Evolutionary conservation across 2,113 vertebrate species (phyloP).

Genomic region (Tor tambroides): DNA sequence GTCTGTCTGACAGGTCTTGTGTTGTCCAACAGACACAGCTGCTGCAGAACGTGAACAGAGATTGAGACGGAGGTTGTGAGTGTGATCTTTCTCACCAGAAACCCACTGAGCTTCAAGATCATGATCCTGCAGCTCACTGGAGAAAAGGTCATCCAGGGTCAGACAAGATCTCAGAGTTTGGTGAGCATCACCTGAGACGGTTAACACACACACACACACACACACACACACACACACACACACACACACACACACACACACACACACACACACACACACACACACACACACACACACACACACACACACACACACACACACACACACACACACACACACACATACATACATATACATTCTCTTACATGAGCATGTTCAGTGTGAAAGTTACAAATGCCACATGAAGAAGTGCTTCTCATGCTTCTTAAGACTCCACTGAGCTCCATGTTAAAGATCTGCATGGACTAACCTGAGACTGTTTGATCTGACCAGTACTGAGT

Average conservation of each 20-base stretch:
- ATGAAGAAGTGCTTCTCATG: background rate
- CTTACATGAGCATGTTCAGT: background rate
- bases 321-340: slow-evolving; percentile 1
- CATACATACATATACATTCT: background rate
- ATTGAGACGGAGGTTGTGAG: background rate
- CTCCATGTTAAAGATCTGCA: background rate
- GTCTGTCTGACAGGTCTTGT: background rate
- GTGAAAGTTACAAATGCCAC: background rate
- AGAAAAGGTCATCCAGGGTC: slow-evolving; percentile 90
- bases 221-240: slow-evolving; percentile 14
- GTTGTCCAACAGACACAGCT: background rate
- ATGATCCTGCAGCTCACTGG: slow-evolving; percentile 82
- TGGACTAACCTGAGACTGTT: background rate
- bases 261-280: slow-evolving; percentile 29
- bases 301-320: background rate
- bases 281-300: slow-evolving; percentile 14
- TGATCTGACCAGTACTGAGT: background rate
- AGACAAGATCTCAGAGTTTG: slow-evolving; percentile 81
- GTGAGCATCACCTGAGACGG: slow-evolving; percentile 78
- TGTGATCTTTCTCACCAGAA: slow-evolving; percentile 78
- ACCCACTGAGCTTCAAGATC: slow-evolving; percentile 90
- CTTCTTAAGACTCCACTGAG: no score
- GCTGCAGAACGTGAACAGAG: background rate
- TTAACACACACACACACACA: slow-evolving; percentile 18
- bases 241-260: slow-evolving; percentile 13